Percentiles rank a stretch among this genome's conserved stretches.
phyloP scores from a whole-genome alignment of 2,113 vertebrate species.

The Brienomyrus brachyistius region DNA sequence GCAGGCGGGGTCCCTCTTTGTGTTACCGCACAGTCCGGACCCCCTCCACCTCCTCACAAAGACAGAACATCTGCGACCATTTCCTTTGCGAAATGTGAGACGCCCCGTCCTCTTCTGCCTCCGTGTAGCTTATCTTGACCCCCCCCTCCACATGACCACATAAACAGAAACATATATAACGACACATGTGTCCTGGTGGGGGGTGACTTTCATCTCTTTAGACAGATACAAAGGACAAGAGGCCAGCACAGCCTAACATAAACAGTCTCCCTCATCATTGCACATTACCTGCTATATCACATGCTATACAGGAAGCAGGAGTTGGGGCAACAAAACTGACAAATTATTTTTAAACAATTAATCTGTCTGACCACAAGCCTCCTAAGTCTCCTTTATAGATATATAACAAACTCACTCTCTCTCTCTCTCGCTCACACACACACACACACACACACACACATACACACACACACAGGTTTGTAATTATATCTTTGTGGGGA shows the following conservation, averaged over 20 bases:
- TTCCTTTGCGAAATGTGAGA: slow-evolving; percentile 42
- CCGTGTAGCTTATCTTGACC: slow-evolving; percentile 29
- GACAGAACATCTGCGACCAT: slow-evolving; percentile 36
- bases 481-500: not conserved
- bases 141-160: not conserved
- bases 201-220: slow-evolving; percentile 45
- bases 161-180: slow-evolving; percentile 10
- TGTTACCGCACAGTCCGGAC: not conserved
- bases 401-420: not conserved
- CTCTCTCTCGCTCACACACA: too few species aligned
- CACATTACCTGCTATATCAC: not conserved
- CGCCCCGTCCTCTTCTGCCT: slow-evolving; percentile 26
- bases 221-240: slow-evolving; percentile 37
- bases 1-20: not conserved
- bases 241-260: not conserved
- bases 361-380: not conserved
- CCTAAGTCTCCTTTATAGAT: not conserved
- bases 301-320: not conserved
- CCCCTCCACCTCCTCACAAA: not conserved
- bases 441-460: slow-evolving; percentile 3
- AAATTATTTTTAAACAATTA: not conserved
- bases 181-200: not conserved
- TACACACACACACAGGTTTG: not conserved
- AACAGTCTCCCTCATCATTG: not conserved
- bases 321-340: not conserved